Evolutionary conservation across 2,113 vertebrate species (phyloP), one percentile per base, ranked within the genome.

Genomic region (human): DNA sequence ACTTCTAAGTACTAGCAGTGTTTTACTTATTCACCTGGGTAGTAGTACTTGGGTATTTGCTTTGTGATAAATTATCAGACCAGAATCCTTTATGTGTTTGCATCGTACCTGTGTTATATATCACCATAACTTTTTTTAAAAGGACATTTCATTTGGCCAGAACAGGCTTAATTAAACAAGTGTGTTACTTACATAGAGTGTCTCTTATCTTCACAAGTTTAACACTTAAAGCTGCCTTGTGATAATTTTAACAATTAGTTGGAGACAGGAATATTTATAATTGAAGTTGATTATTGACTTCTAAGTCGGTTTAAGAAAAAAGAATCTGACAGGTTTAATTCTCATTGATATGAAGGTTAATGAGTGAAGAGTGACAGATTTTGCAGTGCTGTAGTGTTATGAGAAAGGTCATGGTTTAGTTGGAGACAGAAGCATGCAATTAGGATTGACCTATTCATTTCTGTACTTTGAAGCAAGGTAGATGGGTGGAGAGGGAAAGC

Each of bases 271-370:
- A 55, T 75, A 38, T 17, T 4, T 72, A 40, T 86, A 40, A 40
- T 66, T 45, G 48, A 83, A 72, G 55, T 94, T 79, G 84, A 76
- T n/a, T 59, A 81, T 48, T 96, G 89, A 32, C 86, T 23, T 14
- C 2, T 89, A 48, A 85, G 23, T 96, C 45, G 79, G 61, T 95
- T 96, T 97, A 92, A 75, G 76, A 96, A 87, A 96, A 68, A 79
- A 93, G n/a, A 72, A 81, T 30, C 83, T 88, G 57, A 75, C 40
- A 90, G 30, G 43, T 68, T 87, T 86, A 86, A 81, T 91, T 92
- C 48, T 87, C 73, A 78, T 48, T 88, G 92, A 59, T 59, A n/a
- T 43, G 9, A 90, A 68, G 48, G 57, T 82, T 94, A 43, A 82
- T 93, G 87, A 93, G 43, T 87, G n/a, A 82, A 86, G 75, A 91